Percentiles rank a stretch among this genome's conserved stretches.
phyloP scores from a whole-genome alignment of 2,797 vertebrate species.

The Novumbra hubbsi region DNA sequence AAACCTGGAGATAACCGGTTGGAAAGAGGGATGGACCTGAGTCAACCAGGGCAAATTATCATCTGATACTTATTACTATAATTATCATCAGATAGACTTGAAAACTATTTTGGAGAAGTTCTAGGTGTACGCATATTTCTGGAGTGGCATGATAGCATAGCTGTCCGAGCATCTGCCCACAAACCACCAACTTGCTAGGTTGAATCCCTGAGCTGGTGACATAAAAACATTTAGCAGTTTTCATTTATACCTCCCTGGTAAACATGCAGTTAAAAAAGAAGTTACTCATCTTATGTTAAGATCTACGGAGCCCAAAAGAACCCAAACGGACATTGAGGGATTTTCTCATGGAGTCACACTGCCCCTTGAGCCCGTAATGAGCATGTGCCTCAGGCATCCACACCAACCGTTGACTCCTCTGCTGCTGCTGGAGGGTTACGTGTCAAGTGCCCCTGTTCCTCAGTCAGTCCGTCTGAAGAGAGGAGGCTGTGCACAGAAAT shows the following conservation, averaged over 20 bases:
- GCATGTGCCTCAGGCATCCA: neutral
- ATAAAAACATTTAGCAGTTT: too few species aligned
- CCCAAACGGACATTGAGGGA: constrained; percentile 4
- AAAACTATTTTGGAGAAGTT: neutral
- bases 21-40: neutral
- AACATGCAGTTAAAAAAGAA: too few species aligned
- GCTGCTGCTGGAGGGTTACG: neutral
- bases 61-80: neutral
- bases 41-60: neutral
- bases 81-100: neutral
- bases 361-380: neutral
- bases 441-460: neutral
- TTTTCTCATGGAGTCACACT: constrained; percentile 9
- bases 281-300: too few species aligned
- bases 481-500: neutral
- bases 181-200: too few species aligned
- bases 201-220: too few species aligned
- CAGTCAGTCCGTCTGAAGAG: neutral
- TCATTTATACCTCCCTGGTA: too few species aligned
- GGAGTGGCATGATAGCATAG: too few species aligned
- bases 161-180: too few species aligned
- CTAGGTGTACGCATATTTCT: too few species aligned
- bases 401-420: neutral
- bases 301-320: neutral
- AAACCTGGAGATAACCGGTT: neutral